Percentiles rank a stretch among this genome's conserved stretches.
Evolutionary conservation across 2,797 vertebrate genomes (phyloP).

Genomic region (Miichthys miiuy): DNA sequence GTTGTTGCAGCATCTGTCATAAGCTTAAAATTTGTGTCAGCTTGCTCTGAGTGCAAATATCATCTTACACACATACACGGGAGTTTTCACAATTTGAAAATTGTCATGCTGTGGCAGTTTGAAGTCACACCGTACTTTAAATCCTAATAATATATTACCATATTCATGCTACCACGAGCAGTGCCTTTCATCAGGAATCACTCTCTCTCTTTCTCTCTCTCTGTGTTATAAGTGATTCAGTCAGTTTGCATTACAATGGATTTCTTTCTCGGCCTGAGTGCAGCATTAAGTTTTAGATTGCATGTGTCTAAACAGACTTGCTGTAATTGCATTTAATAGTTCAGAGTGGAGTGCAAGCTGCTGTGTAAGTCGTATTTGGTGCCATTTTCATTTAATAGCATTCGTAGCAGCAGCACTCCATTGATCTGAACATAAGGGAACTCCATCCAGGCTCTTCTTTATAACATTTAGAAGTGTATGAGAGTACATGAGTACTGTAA

Average conservation of each 20-base stretch:
- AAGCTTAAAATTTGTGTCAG: background rate
- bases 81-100: background rate
- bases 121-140: background rate
- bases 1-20: background rate
- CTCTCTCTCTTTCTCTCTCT: background rate
- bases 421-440: constrained; percentile 38
- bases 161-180: background rate
- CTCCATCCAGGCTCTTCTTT: constrained; percentile 3
- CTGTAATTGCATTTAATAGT: constrained; percentile 17
- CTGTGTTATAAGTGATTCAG: background rate
- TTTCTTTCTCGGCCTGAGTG: background rate
- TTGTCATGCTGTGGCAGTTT: background rate
- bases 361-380: constrained; percentile 22
- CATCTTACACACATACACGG: background rate
- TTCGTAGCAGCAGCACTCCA: constrained; percentile 24
- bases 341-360: constrained; percentile 11
- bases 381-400: constrained; percentile 37
- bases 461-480: background rate
- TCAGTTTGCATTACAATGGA: background rate
- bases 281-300: background rate
- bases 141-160: background rate
- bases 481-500: constrained; percentile 5
- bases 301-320: constrained; percentile 9
- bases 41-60: background rate
- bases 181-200: background rate